phyloP scores from a whole-genome alignment of 2,113 vertebrate species.

The Gila orcuttii region DNA sequence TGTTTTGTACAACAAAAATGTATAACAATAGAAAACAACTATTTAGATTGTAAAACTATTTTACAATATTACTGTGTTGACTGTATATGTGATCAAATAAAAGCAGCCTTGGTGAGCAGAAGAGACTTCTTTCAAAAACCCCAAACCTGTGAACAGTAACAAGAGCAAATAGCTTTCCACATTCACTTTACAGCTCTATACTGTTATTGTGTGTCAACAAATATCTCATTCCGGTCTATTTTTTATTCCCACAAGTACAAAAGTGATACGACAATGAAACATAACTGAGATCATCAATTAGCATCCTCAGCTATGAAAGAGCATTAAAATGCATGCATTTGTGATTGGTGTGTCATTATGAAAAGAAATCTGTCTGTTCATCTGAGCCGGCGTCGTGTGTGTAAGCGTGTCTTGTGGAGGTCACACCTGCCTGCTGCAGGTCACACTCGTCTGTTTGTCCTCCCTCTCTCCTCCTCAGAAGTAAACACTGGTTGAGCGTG shows the following conservation, averaged over 20 bases:
- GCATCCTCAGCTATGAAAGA: neutral
- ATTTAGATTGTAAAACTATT: no score
- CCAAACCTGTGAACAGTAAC: no score
- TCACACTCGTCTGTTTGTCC: constrained; percentile 65
- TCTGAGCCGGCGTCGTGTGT: neutral
- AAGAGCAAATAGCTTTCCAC: neutral
- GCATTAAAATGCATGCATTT: neutral
- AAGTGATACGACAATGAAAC: neutral
- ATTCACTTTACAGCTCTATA: neutral
- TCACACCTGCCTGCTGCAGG: constrained; percentile 52
- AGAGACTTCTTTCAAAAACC: no score
- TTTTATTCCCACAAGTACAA: no score
- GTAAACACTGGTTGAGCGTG: constrained; percentile 26
- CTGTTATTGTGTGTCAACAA: neutral
- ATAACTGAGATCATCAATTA: neutral
- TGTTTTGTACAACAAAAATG: no score
- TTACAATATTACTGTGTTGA: no score
- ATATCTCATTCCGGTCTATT: neutral
- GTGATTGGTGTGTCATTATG: neutral
- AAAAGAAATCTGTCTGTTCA: neutral
- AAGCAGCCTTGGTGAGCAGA: no score
- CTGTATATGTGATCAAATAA: no score
- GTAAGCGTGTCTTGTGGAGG: neutral
- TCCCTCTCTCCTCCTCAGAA: constrained; percentile 46
- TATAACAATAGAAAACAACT: no score